These are phyloP conservation scores for Tichodroma muraria DNA, from an alignment of 2,113 vertebrate genomes.

Conservation along the genomic window DNA sequence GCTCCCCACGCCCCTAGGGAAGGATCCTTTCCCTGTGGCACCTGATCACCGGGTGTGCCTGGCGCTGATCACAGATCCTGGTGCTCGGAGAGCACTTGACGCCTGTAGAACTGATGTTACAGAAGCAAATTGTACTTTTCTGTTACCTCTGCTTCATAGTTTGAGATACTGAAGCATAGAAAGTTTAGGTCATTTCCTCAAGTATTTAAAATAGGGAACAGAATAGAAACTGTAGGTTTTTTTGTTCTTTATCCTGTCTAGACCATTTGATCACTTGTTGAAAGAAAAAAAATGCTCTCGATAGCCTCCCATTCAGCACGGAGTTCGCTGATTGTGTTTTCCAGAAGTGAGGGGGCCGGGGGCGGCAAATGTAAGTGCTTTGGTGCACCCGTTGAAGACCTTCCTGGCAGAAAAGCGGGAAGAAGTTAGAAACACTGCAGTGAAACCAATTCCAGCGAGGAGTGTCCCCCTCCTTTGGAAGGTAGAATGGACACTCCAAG, in stretches of 20 bases:
- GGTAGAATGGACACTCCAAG: background rate
- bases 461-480: background rate
- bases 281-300: background rate
- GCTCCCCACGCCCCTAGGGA: rapidly evolving
- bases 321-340: background rate
- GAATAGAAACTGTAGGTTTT: background rate
- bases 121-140: background rate
- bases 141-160: background rate
- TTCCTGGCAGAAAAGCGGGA: background rate
- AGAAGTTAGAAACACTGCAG: background rate
- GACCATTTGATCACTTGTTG: background rate
- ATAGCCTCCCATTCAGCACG: background rate
- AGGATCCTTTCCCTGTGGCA: rapidly evolving
- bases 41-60: rapidly evolving
- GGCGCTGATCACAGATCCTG: rapidly evolving
- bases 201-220: background rate
- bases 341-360: background rate
- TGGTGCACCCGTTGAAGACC: background rate
- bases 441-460: background rate
- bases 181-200: background rate
- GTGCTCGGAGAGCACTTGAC: background rate
- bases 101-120: background rate
- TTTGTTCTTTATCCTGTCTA: background rate
- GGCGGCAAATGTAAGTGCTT: background rate
- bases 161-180: background rate